These are phyloP conservation scores for Anagyrus pseudococci DNA, from an alignment of 2,888 invertebrate species.

Conservation along the genomic window DNA sequence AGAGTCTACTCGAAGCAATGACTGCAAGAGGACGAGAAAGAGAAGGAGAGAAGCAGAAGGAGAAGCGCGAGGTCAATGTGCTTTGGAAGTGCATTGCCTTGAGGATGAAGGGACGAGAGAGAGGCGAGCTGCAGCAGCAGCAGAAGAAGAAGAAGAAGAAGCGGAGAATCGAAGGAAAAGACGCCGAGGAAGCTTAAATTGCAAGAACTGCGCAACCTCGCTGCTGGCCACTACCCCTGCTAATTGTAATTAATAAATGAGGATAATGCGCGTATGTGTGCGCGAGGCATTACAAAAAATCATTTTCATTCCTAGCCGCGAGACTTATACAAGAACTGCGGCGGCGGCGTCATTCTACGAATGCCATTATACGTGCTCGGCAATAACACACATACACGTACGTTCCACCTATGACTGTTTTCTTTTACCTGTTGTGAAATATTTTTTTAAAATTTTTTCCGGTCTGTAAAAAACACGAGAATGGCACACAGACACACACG, in stretches of 20 bases:
- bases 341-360: slow-evolving; percentile 30
- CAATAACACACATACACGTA: no score
- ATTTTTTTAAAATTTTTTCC: no score
- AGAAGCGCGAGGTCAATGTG: slow-evolving; percentile 52
- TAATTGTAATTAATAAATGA: no score
- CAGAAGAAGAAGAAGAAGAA: slow-evolving; percentile 39
- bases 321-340: slow-evolving; percentile 8
- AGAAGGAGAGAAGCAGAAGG: slow-evolving; percentile 21
- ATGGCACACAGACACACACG: no score
- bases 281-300: no score
- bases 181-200: slow-evolving; percentile 17
- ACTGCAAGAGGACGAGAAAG: slow-evolving; percentile 35
- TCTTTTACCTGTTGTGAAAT: no score
- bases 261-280: no score
- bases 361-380: no score
- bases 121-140: slow-evolving; percentile 19
- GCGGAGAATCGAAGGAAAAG: no score
- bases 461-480: no score
- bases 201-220: slow-evolving; percentile 16
- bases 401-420: no score
- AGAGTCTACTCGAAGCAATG: slow-evolving; percentile 39
- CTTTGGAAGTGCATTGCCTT: slow-evolving; percentile 57
- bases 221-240: no score
- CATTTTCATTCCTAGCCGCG: not conserved
- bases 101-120: slow-evolving; percentile 44